Evolutionary conservation across 2,797 vertebrate species (phyloP).

Genomic region (Cirrhinus molitorella): DNA sequence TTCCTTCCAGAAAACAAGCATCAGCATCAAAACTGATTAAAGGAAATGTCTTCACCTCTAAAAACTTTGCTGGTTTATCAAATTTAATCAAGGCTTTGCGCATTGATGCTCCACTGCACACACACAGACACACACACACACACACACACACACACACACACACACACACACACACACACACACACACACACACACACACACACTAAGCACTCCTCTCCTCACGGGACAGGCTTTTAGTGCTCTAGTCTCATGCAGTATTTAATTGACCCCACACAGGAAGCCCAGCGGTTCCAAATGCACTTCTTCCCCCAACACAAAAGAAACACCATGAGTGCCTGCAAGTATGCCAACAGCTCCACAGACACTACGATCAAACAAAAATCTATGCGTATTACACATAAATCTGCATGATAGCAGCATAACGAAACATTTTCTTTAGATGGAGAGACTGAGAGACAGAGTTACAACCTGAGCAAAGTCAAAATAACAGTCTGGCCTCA

Average conservation of each 20-base stretch:
- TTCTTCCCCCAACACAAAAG: conserved; percentile 68
- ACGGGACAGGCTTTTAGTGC: conserved; percentile 85
- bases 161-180: conserved; percentile 43
- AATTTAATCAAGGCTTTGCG: conserved; percentile 81
- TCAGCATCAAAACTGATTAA: conserved; percentile 8
- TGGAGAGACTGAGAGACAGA: background rate
- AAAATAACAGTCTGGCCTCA: conserved; percentile 19
- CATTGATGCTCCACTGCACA: conserved; percentile 70
- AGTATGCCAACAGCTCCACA: conserved; percentile 67
- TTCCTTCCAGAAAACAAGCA: conserved; percentile 2
- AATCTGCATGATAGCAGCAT: background rate
- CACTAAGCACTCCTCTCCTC: conserved; percentile 80
- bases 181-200: conserved; percentile 52
- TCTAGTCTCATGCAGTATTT: conserved; percentile 88
- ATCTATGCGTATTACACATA: conserved; percentile 3
- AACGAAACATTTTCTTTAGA: background rate
- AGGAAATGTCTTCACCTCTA: conserved; percentile 60
- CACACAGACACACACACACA: conserved; percentile 53
- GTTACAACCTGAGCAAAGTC: background rate
- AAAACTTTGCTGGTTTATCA: conserved; percentile 79
- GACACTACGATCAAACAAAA: conserved; percentile 62
- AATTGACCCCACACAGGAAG: conserved; percentile 86
- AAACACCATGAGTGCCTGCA: conserved; percentile 70
- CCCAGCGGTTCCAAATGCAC: conserved; percentile 81
- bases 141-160: conserved; percentile 33